These are phyloP conservation scores for Achlya flavicornis DNA, from an alignment of 2,888 invertebrate species.

Conservation along the genomic window DNA sequence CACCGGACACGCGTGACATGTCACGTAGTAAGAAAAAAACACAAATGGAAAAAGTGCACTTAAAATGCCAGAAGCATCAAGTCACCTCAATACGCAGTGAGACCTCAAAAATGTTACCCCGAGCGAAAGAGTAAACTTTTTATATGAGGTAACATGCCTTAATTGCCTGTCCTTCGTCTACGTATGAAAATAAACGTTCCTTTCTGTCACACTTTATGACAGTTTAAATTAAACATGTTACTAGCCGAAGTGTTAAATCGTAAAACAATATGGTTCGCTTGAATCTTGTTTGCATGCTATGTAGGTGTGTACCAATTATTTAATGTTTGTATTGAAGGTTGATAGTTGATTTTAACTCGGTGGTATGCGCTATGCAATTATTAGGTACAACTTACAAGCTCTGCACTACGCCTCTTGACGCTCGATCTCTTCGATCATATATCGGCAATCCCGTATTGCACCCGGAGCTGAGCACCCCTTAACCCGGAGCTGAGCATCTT, in stretches of 20 bases:
- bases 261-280: background rate
- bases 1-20: too few relatives aligned
- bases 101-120: background rate
- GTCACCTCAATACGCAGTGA: background rate
- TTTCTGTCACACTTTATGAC: conserved; percentile 1
- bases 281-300: conserved; percentile 1
- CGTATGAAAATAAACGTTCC: background rate
- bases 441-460: too few relatives aligned
- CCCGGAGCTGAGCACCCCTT: background rate
- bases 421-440: too few relatives aligned
- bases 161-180: background rate
- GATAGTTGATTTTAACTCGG: background rate
- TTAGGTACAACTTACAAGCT: too few relatives aligned
- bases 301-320: conserved; percentile 6
- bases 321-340: background rate
- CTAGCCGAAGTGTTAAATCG: background rate
- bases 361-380: background rate
- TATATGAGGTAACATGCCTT: background rate
- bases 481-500: background rate
- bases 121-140: background rate
- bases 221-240: conserved; percentile 7
- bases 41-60: background rate
- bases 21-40: background rate
- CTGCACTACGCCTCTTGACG: too few relatives aligned
- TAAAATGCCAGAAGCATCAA: background rate